Base-by-base conservation (phyloP, 2,113 vertebrate species). In the Oreochromis tanganicae region DNA sequence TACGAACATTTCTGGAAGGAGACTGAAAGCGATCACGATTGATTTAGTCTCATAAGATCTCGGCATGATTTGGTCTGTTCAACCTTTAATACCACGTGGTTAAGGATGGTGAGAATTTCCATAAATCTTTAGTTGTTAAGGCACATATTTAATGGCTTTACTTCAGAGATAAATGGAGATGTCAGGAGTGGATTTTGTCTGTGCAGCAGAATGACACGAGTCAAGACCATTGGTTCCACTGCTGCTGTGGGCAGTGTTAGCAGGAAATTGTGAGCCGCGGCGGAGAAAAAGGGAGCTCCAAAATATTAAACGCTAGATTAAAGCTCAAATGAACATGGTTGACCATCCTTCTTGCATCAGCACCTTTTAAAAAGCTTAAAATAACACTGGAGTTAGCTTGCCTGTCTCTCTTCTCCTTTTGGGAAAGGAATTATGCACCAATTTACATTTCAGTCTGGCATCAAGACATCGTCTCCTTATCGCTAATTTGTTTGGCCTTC, bases 161-260 rank as follows among this genome's bases (percentile, higher is more conserved):
- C 78, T 55, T 82, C 38, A 59, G 86, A 93, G 92, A 94, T 91
- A 85, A 94, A 93, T 84, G 68, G 68, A 92, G 85, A 80, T 87
- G 87, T 92, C 82, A 84, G 81, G n/a, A 68, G 32, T 75, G 34
- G 41, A 88, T 91, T 79, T 84, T 86, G 41, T 84, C 88, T 87
- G 13, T 85, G 83, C 52, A 68, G 75, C 66, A 83, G 50, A 88
- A 56, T 43, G 79, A 88, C 46, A 56, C 29, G 87, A 93, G 79
- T 91, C 88, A 92, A 87, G 61, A 63, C 68, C 80, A 90, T 93
- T 93, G 87, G 88, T 91, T 92, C 86, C 88, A 81, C 84, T 83
- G 81, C 82, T 13, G 10, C 73, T 80, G 56, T n/a, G 11, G 61
- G 36, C 68, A 81, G 21, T 75, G 12, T 81, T 83, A 80, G 24